Base-by-base conservation (phyloP, 2,113 vertebrate species). In the Fregata magnificens region DNA sequence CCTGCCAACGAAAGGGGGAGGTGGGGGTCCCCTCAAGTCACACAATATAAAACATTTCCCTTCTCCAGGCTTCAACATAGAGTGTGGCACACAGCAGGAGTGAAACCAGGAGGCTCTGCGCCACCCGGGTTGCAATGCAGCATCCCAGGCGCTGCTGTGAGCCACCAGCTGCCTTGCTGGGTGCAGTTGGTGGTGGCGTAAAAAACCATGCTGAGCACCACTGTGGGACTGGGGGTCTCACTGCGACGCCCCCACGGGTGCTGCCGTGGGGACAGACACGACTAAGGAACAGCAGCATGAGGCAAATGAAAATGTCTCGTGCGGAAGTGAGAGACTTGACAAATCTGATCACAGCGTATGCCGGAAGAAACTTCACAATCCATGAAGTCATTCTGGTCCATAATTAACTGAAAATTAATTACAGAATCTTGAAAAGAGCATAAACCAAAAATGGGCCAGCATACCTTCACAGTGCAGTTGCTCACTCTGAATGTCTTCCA, bases 331-430 rank as follows among this genome's bases (percentile, higher is more conserved):
- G 89, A 91, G 87, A 90, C 73, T 80, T 2, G 9, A 90, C 92
- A 94, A 82, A 82, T 49, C 93, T 66, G 52, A 76, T 65, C 81
- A 31, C 84, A 29, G 86, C 2, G 15, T 47, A 52, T 92, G 88
- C 90, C 91, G 91, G 53, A 72, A 76, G 67, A 81, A 90, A 91
- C 85, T 69, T 95, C 63, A 58, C 74, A 93, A 95, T 29, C 42
- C 53, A 5, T 71, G 58, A 82, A 92, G 81, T 58, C 67, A 6
- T 82, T 91, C 91, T 92, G 80, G 73, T 69, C 52, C 40, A 10
- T 91, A 96, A 97, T 95, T 96, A 95, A 95, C 71, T 88, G 79
- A 86, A 92, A 96, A 97, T 96, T 96, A 96, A 96, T 94, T 95
- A 95, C 69, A 87, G 83, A 59, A 85, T 86, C 90, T 86, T 81